Evolutionary conservation across 2,797 vertebrate species (phyloP), one percentile per base, ranked within the genome.

Genomic region (Melanogrammus aeglefinus): DNA sequence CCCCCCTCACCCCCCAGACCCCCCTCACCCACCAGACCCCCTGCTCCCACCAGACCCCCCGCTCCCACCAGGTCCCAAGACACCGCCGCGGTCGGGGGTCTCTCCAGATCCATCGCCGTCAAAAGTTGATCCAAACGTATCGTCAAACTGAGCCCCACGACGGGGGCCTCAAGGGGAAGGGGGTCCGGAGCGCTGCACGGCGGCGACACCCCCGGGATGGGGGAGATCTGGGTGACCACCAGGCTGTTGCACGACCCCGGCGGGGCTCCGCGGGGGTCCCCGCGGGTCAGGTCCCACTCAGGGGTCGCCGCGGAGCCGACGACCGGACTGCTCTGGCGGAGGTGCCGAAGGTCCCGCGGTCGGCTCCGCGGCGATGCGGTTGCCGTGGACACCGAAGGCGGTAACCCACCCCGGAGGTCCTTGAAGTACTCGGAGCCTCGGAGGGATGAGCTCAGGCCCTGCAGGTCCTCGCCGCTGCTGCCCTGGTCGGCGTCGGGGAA

Each of bases 391-490:
- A 71, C 81, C 57, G 81, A 70, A 39, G 63, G 27, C 0, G 10
- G 66, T 6, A 83, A 75, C 0, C 78, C 86, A n/a, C 69, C 89
- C 36, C 92, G 94, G 84, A 97, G 91, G 86, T 98, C 97, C 88
- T 86, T 94, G 86, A 95, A 95, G 84, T 94, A 98, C 79, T 96
- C 94, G 0, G 96, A 96, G 82, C 95, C 95, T 0, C 85, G 94
- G 75, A 97, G 91, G 71, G 95, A 93, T 0, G 86, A 87, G 84
- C 93, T 90, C 18, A 96, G 81, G 77, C 91, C 92, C 81, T 90
- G 90, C 31, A 98, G 84, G 85, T 99, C 96, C 75, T 98, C 97
- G 0, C 76, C 78, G 72, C 96, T 97, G 90, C 94, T 93, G 73
- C 86, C 81, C 44, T 63, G 18, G 4, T 95, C 93, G 0, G 76